Evolutionary conservation across 2,113 vertebrate genomes (phyloP), one percentile per base, ranked within the genome.

Genomic region (Tachysurus fulvidraco): DNA sequence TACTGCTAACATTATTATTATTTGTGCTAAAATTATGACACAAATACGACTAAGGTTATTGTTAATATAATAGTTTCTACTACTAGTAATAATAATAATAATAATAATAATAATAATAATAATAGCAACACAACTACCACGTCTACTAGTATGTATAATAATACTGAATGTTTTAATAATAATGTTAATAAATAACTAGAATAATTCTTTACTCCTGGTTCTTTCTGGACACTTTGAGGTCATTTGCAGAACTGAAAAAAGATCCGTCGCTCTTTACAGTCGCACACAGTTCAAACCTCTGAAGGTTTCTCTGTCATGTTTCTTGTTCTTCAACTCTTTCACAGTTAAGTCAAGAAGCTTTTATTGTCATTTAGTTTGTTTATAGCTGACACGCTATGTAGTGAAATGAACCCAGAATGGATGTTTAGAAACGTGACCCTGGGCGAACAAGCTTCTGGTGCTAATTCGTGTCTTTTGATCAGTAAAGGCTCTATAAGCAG

Each of bases 391-490:
- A 2, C 36, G 36, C 36, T 36, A 36, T 2, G 36, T 36, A 36
- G 36, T 36, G 36, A 36, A 36, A 36, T 36, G 36, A 36, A 36
- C 1, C 36, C 36, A 36, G 36, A 1, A 50, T 50, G 21, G 21
- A 50, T 77, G 74, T 28, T 28, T 78, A 13, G n/a, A 55, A 13
- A 5, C 46, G n/a, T 52, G 8, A 76, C 57, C 30, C 78, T 23
- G 19, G 5, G 1, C 28, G 3, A 64, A 13, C 12, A 28, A 6
- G 1, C 9, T 80, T n/a, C 36, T 2, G 41, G 17, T 9, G 52
- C 44, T 36, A 60, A 28, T 79, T 17, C 1, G 14, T 69, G 7
- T 85, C 83, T 81, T 81, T 85, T 76, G 25, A 64, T 17, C 78
- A 50, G 55, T 50, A 17, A 30, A 41, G 85, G 25, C 25, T 78